These are phyloP conservation scores for Oscheius sp. DNA, from an alignment of 2,888 invertebrate genomes.

Conservation along the genomic window DNA sequence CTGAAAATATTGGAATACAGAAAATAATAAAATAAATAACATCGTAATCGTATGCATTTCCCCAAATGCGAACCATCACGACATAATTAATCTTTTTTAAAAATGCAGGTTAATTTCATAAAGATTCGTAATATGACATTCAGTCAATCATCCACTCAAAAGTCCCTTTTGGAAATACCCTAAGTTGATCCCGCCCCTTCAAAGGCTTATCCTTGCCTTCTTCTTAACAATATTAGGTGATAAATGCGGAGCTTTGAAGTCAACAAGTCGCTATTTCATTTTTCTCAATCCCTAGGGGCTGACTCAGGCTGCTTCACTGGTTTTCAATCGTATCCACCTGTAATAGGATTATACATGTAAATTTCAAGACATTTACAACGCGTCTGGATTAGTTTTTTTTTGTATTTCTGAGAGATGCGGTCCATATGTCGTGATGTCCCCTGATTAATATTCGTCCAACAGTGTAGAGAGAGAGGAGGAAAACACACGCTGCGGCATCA, in stretches of 20 bases:
- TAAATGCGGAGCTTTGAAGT: neutral
- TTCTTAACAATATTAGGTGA: constrained; percentile 19
- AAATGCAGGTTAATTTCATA: too few relatives aligned
- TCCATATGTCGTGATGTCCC: constrained; percentile 19
- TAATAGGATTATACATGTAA: neutral
- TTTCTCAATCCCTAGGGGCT: too few relatives aligned
- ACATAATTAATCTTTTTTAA: too few relatives aligned
- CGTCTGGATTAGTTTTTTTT: constrained; percentile 1
- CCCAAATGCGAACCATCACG: too few relatives aligned
- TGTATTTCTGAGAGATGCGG: constrained; percentile 1
- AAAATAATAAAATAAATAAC: too few relatives aligned
- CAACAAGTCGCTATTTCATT: neutral
- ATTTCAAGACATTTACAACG: neutral
- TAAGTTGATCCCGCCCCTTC: constrained; percentile 6
- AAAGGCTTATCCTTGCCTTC: constrained; percentile 8
- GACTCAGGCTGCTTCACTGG: too few relatives aligned
- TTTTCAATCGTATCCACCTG: too few relatives aligned
- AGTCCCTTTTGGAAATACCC: too few relatives aligned
- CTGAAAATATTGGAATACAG: neutral
- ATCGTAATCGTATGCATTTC: too few relatives aligned
- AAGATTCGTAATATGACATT: too few relatives aligned
- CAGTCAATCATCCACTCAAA: constrained; percentile 24
- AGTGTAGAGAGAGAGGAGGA: neutral
- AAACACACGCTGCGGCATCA: constrained; percentile 2
- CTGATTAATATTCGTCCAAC: constrained; percentile 20